Evolutionary conservation across 2,888 invertebrate genomes (phyloP), one percentile per base, ranked within the genome.

Genomic region (Rhagium mordax): DNA sequence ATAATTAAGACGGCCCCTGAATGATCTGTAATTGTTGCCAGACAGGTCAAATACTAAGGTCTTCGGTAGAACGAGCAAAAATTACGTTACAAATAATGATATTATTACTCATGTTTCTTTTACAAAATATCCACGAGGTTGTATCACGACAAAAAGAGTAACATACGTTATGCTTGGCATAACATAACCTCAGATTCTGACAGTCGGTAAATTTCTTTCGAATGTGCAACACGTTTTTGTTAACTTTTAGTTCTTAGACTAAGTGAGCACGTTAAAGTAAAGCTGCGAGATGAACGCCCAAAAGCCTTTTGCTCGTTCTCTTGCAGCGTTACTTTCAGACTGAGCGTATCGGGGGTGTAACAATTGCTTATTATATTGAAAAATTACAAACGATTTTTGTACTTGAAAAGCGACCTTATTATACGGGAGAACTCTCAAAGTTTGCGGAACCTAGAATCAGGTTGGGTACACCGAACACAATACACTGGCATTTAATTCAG

Each of bases 1-100:
- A 82, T 82, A 74, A 78, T 80, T 75, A 83, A 83, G 76, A 83
- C 81, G 67, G 81, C 83, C 57, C 82, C 84, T 27, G 84, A 85
- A 84, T 85, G 85, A 85, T 84, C 85, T 75, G 84, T 85, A 78
- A 85, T 85, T 79, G 85, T 85, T 48, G 74, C 77, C 75, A 72
- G 73, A 70, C 76, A 76, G 75, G 74, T 75, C 70, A 71, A 66
- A 70, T 72, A 68, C 70, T 69, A 70, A 77, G 67, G 41, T 60
- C 8, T 61, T 64, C 24, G 47, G 33, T 59, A 62, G 47, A 71
- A 41, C 76, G 76, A 76, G 76, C 76, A 76, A 76, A 76, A 76
- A 70, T 76, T 72, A 67, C 67, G 71, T 66, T 69, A 73, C 65
- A 64, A 29, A 66, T 57, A 64, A 69, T 73, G 73, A 71, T 74